A percentile compares a stretch with the other conserved stretches of the same genome.
Conservation (phyloP, 2,797 vertebrate species). For the Pipistrellus kuhlii region DNA sequence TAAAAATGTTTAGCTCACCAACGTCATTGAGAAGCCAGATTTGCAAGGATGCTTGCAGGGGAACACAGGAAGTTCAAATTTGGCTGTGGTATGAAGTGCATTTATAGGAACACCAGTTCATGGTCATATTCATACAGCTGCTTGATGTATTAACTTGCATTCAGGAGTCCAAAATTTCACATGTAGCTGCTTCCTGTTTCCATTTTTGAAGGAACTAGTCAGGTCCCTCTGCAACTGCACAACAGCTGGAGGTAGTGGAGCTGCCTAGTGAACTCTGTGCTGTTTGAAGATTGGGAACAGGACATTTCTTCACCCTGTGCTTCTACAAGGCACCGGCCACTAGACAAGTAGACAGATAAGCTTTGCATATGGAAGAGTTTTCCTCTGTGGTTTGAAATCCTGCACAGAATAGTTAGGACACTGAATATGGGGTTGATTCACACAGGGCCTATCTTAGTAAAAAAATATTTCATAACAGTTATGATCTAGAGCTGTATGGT, state of each 20-base stretch:
- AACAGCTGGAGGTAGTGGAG: background rate
- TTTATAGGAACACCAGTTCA: slow-evolving; percentile 65
- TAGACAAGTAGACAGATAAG: slow-evolving; percentile 6
- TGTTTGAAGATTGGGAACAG: background rate
- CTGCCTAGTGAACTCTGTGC: background rate
- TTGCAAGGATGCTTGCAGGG: slow-evolving; percentile 48
- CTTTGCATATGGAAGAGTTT: background rate
- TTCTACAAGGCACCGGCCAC: background rate
- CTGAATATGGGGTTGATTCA: background rate
- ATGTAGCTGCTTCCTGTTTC: slow-evolving; percentile 72
- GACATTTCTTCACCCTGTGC: background rate
- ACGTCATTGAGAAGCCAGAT: slow-evolving; percentile 56
- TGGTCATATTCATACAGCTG: slow-evolving; percentile 70
- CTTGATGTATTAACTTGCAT: slow-evolving; percentile 70
- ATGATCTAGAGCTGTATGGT: background rate
- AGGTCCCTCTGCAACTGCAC: background rate
- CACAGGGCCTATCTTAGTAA: background rate
- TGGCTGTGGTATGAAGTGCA: slow-evolving; percentile 32
- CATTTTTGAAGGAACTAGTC: slow-evolving; percentile 56
- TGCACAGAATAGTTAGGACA: background rate
- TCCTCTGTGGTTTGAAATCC: background rate
- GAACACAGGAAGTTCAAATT: slow-evolving; percentile 70
- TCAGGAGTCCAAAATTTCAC: slow-evolving; percentile 60
- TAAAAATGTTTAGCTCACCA: slow-evolving; percentile 48
- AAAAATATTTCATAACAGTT: background rate